phyloP scores from a whole-genome alignment of 2,888 invertebrate species.

The Strigamia maritima region DNA sequence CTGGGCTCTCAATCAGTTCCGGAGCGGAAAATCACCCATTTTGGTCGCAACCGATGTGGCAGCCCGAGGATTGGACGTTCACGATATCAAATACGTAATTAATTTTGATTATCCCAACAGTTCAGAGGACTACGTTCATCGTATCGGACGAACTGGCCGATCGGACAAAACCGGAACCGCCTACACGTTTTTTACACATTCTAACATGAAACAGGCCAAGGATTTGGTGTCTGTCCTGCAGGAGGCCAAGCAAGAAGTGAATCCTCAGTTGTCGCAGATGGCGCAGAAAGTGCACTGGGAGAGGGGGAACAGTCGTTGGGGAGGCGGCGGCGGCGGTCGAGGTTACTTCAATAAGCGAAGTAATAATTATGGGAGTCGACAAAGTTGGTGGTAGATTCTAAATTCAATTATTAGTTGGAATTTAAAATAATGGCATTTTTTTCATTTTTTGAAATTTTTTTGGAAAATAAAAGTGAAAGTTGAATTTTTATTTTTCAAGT shows the following conservation, averaged over 20 bases:
- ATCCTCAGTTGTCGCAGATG: not conserved
- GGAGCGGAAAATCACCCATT: slow-evolving; percentile 75
- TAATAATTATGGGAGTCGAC: slow-evolving; percentile 42
- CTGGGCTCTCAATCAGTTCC: slow-evolving; percentile 64
- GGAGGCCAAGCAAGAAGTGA: not conserved
- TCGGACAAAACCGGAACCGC: not conserved
- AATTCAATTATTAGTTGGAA: not conserved
- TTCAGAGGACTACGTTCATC: not conserved
- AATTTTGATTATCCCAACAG: slow-evolving; percentile 19
- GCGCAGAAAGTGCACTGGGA: not conserved
- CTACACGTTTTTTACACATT: not conserved
- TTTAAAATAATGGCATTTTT: not conserved
- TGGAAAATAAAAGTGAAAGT: not conserved
- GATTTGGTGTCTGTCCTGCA: not conserved
- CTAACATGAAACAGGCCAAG: not conserved
- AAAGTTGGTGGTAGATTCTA: slow-evolving; percentile 50
- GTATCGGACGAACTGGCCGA: not conserved
- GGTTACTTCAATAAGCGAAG: not conserved
- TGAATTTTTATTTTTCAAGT: not conserved
- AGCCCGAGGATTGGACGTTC: slow-evolving; percentile 64
- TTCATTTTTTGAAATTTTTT: not conserved
- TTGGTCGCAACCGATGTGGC: slow-evolving; percentile 95
- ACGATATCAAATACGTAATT: slow-evolving; percentile 43
- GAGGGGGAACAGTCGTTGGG: not conserved
- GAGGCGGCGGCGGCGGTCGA: slow-evolving; percentile 50